Conservation (phyloP, 2,797 vertebrate genomes). For the Okamejei kenojei region DNA sequence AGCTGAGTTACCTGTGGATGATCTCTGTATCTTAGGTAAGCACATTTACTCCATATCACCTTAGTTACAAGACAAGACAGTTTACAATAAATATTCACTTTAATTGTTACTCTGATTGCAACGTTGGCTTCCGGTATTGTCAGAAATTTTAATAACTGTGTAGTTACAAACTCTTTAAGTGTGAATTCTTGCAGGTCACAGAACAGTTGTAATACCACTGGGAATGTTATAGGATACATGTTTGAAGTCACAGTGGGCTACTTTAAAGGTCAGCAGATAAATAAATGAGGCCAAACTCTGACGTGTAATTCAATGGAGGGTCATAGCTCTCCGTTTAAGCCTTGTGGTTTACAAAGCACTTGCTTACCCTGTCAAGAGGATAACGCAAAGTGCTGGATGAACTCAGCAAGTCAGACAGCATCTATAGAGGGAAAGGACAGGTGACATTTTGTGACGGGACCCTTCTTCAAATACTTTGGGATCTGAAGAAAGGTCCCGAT, state of each 20-base stretch:
- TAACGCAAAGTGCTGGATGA: too few species aligned
- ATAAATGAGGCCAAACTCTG: background rate
- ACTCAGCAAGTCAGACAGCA: too few species aligned
- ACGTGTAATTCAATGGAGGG: background rate
- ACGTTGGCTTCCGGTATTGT: background rate
- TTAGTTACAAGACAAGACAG: background rate
- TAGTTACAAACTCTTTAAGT: background rate
- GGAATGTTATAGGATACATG: background rate
- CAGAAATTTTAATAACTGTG: background rate
- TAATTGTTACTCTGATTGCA: background rate
- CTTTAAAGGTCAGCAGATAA: background rate
- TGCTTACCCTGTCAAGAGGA: background rate
- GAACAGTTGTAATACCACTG: background rate
- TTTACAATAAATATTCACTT: background rate
- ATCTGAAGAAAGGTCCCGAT: too few species aligned
- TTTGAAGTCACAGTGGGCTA: background rate
- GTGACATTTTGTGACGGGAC: too few species aligned
- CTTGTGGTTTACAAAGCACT: background rate
- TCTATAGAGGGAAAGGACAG: too few species aligned
- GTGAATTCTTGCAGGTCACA: background rate
- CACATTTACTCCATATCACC: constrained; percentile 40
- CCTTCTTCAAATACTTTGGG: too few species aligned
- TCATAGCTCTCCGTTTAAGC: background rate
- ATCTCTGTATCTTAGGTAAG: constrained; percentile 87
- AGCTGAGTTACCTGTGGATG: constrained; percentile 78